Evolutionary conservation across 2,797 vertebrate genomes (phyloP), one percentile per base, ranked within the genome.

Genomic region (Pteropus rufus): DNA sequence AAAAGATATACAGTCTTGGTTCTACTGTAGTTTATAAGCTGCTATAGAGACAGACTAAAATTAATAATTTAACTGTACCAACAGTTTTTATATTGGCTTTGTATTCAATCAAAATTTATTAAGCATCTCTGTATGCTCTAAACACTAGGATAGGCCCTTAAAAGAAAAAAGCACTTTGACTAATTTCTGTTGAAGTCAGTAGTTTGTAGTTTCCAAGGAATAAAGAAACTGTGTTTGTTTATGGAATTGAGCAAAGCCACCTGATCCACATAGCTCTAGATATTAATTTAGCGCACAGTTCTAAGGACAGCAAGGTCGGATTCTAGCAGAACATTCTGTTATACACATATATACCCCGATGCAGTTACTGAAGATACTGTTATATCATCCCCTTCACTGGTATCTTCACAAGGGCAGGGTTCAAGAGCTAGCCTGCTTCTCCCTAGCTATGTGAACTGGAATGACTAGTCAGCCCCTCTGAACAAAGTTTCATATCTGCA

Each of bases 51-150:
- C 8, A 86, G 8, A 89, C 16, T 64, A 46, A 92, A 92, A 52
- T 41, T 97, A 93, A 52, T 79, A 76, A 89, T 83, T 15, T 29
- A 83, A 29, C 76, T 94, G 52, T 44, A 39, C 58, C 58, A 92
- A 46, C 15, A 77, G 7, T 77, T 93, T 96, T 90, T 87, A 87
- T 76, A 62, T 58, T 93, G 46, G n/a, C 18, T 86, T 89, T 56
- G 2, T 92, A 56, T 54, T 89, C 65, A 77, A 19, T 91, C 91
- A 86, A 96, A 94, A 65, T 69, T 19, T 85, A 58, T 36, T 76
- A 58, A 93, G 49, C 24, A 24, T 36, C 44, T 76, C 54, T 24
- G 64, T 52, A 24, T 76, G 69, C 15, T 83, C 23, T 56, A 44
- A 91, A 76, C 5, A 94, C 76, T 72, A 0, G 75, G 81, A 73